Conservation (phyloP, 2,113 vertebrate species). For the Varanus salvator region DNA sequence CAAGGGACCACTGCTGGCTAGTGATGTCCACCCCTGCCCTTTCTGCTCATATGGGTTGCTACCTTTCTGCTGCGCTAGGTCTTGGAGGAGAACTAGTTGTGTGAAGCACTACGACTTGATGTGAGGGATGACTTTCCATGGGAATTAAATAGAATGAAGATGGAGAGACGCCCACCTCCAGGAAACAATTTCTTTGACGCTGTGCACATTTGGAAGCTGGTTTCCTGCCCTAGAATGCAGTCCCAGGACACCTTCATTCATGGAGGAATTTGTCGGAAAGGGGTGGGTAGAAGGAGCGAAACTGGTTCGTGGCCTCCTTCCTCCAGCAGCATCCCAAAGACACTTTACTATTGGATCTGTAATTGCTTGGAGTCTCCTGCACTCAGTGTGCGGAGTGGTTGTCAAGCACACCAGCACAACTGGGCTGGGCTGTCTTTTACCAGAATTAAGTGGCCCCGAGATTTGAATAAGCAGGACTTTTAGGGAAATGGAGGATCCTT, state of each 20-base stretch:
- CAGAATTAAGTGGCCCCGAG: not conserved
- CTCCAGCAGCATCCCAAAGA: not conserved
- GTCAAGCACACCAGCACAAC: not conserved
- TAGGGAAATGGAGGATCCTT: not conserved
- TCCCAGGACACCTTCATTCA: not conserved
- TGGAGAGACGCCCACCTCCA: not conserved
- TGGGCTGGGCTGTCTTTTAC: not conserved
- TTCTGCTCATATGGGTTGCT: not conserved
- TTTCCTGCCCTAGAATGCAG: not conserved
- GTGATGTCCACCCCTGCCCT: not conserved
- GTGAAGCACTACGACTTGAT: not conserved
- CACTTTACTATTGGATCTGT: constrained; percentile 3
- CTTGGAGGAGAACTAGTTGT: too few relatives aligned
- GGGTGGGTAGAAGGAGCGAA: not conserved
- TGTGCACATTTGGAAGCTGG: not conserved
- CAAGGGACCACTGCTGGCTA: not conserved
- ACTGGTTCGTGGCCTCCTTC: constrained; percentile 19
- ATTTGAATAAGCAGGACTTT: not conserved
- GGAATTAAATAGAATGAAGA: not conserved
- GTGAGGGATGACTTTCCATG: not conserved
- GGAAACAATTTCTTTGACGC: not conserved
- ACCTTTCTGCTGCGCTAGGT: not conserved
- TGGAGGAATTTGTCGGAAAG: too few relatives aligned
- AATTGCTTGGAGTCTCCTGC: not conserved
- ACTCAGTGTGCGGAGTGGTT: not conserved